A percentile compares a stretch with the other conserved stretches of the same genome.
Conservation (phyloP, 30 jellyfish, hydroid and myxozoan genomes). For the Aurelia aurita complex sp. Pacific region DNA sequence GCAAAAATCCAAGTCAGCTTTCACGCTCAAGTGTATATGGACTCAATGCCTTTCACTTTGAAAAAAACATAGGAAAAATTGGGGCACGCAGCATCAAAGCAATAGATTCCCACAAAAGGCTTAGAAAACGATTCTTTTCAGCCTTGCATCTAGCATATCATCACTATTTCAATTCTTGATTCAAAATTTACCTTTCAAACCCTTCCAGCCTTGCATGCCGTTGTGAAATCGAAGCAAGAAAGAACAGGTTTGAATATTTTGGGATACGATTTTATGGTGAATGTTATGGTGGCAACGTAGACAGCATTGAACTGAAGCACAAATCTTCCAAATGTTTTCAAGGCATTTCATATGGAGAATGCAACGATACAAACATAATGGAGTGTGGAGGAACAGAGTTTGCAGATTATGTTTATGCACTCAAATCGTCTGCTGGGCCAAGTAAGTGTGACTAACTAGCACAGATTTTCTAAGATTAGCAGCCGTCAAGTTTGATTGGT, state of each 20-base stretch:
- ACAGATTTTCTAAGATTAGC: no score
- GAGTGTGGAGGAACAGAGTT: slow-evolving; percentile 82
- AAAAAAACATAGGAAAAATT: no score
- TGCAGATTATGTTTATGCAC: slow-evolving; percentile 67
- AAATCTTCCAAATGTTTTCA: slow-evolving; percentile 62
- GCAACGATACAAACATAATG: slow-evolving; percentile 57
- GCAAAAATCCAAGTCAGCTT: no score
- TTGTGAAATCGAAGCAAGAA: slow-evolving; percentile 55
- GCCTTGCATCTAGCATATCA: background rate
- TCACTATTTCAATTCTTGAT: background rate
- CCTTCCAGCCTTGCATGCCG: slow-evolving; percentile 72
- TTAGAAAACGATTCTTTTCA: background rate
- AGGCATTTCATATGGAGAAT: slow-evolving; percentile 41
- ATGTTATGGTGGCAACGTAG: slow-evolving; percentile 67
- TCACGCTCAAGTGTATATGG: no score
- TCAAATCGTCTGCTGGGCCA: slow-evolving; percentile 5
- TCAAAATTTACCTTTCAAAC: no score
- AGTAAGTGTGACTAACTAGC: slow-evolving; percentile 3
- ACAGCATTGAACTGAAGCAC: background rate
- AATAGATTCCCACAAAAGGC: no score
- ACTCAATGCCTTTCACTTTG: no score
- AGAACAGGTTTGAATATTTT: slow-evolving; percentile 34
- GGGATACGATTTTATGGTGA: slow-evolving; percentile 63
- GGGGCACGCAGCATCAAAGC: no score
- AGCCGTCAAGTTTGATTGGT: no score